A percentile compares a stretch with the other conserved stretches of the same genome.
phyloP scores from a whole-genome alignment of 2,113 vertebrate species.

The Anas platyrhynchos region DNA sequence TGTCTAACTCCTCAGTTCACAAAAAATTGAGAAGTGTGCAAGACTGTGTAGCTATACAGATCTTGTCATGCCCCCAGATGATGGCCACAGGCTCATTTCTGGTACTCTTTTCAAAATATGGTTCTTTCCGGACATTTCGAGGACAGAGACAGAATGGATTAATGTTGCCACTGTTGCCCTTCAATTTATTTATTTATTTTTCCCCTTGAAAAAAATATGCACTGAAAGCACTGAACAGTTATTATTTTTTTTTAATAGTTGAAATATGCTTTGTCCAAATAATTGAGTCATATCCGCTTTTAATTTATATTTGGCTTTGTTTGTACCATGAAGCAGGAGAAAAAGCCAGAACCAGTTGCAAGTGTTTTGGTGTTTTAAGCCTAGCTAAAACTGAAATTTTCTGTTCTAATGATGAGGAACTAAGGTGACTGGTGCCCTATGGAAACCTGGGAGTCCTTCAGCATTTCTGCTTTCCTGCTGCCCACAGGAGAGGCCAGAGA shows the following conservation, averaged over 20 bases:
- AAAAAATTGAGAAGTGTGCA: neutral
- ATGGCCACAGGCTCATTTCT: neutral
- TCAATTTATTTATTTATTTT: no score
- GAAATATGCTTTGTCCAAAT: neutral
- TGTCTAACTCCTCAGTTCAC: neutral
- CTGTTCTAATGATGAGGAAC: neutral
- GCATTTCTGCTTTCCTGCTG: neutral
- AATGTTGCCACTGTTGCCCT: no score
- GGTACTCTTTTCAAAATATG: neutral
- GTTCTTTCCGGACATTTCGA: neutral
- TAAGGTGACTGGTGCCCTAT: neutral
- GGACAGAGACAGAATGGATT: neutral
- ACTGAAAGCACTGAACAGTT: neutral
- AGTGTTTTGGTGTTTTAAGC: neutral
- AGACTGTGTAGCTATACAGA: neutral
- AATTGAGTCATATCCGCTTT: neutral
- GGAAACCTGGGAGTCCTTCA: neutral
- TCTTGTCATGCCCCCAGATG: neutral
- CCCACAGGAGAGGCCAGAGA: neutral
- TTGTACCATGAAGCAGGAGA: neutral
- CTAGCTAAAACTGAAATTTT: neutral
- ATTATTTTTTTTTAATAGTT: neutral
- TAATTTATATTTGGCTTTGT: neutral
- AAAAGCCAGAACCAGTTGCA: neutral
- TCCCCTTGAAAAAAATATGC: no score